These are phyloP conservation scores for Heterodera filipjevi DNA, from an alignment of 2,888 invertebrate genomes.

Conservation along the genomic window DNA sequence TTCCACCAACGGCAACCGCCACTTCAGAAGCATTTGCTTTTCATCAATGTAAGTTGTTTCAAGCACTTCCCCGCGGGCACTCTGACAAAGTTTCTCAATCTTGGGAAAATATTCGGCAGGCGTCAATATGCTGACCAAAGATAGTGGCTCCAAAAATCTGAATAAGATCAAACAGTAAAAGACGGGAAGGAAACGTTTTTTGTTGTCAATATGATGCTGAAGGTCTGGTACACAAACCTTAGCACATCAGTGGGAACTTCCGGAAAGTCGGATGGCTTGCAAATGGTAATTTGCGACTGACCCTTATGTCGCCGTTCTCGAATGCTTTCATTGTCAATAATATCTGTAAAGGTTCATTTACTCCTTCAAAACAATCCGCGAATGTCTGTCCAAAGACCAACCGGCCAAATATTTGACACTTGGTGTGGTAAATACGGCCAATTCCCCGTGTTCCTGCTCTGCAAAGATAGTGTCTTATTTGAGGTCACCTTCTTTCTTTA, in stretches of 20 bases:
- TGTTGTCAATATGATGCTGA: background rate
- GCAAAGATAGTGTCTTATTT: background rate
- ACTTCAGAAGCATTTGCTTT: slow-evolving; percentile 80
- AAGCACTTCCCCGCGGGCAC: slow-evolving; percentile 57
- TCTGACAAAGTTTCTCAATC: slow-evolving; percentile 55
- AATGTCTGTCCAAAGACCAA: background rate
- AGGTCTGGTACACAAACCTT: slow-evolving; percentile 22
- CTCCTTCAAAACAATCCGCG: background rate
- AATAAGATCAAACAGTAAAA: too few species aligned
- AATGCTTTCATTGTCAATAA: slow-evolving; percentile 58
- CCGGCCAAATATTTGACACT: slow-evolving; percentile 69
- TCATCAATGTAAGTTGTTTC: slow-evolving; percentile 72
- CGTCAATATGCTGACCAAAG: slow-evolving; percentile 57
- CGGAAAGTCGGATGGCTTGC: slow-evolving; percentile 41
- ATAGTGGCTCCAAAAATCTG: slow-evolving; percentile 59
- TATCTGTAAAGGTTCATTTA: slow-evolving; percentile 34
- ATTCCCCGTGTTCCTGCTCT: slow-evolving; percentile 69
- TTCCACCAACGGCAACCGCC: slow-evolving; percentile 85
- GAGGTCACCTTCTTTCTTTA: background rate
- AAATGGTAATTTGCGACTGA: slow-evolving; percentile 48
- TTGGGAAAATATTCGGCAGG: slow-evolving; percentile 56
- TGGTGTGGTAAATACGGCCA: slow-evolving; percentile 70
- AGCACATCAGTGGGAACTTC: slow-evolving; percentile 52
- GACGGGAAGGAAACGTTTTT: too few species aligned
- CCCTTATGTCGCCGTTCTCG: slow-evolving; percentile 57